Conservation (phyloP, 2,797 vertebrate species). For the Calcarius lapponicus region DNA sequence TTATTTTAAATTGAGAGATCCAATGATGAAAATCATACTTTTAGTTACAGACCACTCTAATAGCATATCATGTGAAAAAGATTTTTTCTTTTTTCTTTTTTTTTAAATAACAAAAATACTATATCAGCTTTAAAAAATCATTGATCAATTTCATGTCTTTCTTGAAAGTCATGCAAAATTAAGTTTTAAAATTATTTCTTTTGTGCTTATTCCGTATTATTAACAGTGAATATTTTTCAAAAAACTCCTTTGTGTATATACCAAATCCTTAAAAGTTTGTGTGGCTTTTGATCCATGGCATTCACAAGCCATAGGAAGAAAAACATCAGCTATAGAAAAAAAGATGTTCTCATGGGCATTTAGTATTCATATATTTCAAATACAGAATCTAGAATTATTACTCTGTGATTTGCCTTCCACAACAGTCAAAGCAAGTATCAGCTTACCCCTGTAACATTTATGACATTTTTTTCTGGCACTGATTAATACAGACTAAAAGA, state of each 20-base stretch:
- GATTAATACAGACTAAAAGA: neutral
- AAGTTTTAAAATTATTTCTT: neutral
- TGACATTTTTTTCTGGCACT: neutral
- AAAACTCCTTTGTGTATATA: neutral
- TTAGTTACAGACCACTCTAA: neutral
- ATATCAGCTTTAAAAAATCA: neutral
- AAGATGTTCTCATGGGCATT: neutral
- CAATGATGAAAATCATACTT: neutral
- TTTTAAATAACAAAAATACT: neutral
- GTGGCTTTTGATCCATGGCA: neutral
- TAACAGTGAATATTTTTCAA: neutral
- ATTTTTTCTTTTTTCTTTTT: too few relatives aligned
- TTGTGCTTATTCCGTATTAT: neutral
- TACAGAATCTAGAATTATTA: neutral
- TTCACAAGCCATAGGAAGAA: neutral
- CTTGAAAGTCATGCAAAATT: neutral
- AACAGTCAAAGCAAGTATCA: neutral
- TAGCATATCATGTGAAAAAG: neutral
- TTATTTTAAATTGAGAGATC: neutral
- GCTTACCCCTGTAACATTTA: neutral
- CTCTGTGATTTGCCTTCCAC: neutral
- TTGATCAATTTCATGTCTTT: neutral
- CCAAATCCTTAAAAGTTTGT: neutral
- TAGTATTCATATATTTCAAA: neutral
- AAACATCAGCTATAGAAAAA: neutral